Evolutionary conservation across 2,797 vertebrate genomes (phyloP), one percentile per base, ranked within the genome.

Genomic region (Calcarius lapponicus): DNA sequence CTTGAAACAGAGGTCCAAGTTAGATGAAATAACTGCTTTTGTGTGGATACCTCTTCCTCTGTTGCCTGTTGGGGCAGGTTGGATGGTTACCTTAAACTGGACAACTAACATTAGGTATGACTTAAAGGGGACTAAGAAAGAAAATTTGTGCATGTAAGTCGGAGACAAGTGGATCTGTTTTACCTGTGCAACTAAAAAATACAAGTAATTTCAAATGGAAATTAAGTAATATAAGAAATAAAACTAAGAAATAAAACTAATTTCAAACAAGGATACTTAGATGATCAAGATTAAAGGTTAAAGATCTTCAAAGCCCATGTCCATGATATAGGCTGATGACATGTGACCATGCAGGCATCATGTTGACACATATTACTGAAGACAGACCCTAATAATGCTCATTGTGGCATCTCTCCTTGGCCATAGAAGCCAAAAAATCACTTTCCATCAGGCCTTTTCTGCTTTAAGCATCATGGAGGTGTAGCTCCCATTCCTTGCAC

Each of bases 91-190:
- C 13, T 80, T 85, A 60, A 76, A 66, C 1, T n/a, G 25, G 17
- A 57, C 40, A 80, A 36, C 20, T 73, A 51, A 62, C 13, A 6
- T 57, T 74, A 67, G 5, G 3, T 28, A 58, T 56, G 28, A 53
- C 9, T 78, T 74, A 45, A 2, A 72, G 32, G 5, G 9, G 43
- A n/a, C 10, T 38, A 29, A 9, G 29, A 13, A 71, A 28, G 61
- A 48, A 57, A 17, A 4, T 16, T n/a, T 38, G 7, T 34, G 25
- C 1, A 0, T 8, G 9, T 54, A 54, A 40, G 7, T 32, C 31
- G 48, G 51, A 70, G 17, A 70, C 16, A 90, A n/a, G 15, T 66
- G 28, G 16, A 54, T 74, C 21, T 53, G 50, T 67, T 76, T 88
- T 40, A 88, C 14, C 18, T 42, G 11, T 61, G 45, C 11, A 67